Evolutionary conservation across 1,140 invertebrate species (phyloP), one percentile per base, ranked within the genome.

Genomic region (Drosophila ercepeae): DNA sequence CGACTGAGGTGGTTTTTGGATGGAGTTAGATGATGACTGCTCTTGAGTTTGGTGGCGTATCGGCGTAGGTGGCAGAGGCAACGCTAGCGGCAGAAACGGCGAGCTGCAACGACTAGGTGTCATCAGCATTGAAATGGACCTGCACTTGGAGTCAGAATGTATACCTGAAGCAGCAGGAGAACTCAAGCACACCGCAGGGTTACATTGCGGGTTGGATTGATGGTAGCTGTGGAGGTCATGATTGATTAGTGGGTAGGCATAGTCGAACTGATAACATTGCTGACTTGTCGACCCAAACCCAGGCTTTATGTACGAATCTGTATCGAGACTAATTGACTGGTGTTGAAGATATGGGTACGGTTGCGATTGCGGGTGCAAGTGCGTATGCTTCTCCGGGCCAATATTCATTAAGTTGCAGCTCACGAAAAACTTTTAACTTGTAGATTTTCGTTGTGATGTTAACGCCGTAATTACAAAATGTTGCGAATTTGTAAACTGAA

Each of bases 61-160:
- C 7, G 76, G 18, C 11, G 61, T 44, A 45, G 76, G 9, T 5
- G 67, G 41, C n/a, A 55, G 29, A 27, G 46, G 51, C 0, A 51
- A 54, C 36, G 7, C 11, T 67, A 32, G 46, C 41, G 60, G 74
- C 51, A 67, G 18, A 18, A 86, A 93, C 64, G 94, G 94, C 77
- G 94, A 94, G 79, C 93, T 93, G 91, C 93, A 93, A 81, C 94
- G 92, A 90, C 93, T 94, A 63, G 94, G 94, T 92, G 94, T 94
- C 94, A 94, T 94, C 92, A 93, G 93, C 93, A 91, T 91, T 32
- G 68, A 48, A 45, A 39, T 27, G 53, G 74, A 16, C 23, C 11
- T 11, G 67, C 39, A 14, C 44, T 58, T 34, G 70, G 59, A 14
- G 29, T 18, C 0, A 32, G 48, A 44, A 29, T 52, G 39, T n/a